Conservation (phyloP, 2,888 invertebrate genomes). For the Napeogenes inachia region DNA sequence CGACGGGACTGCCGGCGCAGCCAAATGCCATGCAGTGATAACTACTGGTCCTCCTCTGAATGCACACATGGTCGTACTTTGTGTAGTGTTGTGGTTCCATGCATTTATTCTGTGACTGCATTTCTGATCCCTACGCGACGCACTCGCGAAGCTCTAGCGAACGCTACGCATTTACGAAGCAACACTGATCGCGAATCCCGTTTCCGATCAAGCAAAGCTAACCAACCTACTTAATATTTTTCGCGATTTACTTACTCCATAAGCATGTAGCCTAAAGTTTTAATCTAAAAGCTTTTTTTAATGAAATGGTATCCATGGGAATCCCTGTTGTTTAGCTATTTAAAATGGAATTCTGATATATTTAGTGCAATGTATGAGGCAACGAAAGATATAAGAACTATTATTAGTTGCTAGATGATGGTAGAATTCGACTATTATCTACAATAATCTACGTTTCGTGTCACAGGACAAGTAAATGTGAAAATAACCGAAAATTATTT, state of each 20-base stretch:
- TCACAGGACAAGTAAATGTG: constrained; percentile 1
- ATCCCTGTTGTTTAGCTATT: constrained; percentile 31
- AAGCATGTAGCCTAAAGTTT: constrained; percentile 24
- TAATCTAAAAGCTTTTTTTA: constrained; percentile 51
- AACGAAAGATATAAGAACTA: constrained; percentile 48
- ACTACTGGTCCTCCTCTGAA: constrained; percentile 49
- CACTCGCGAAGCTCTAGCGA: constrained; percentile 60
- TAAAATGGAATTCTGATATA: constrained; percentile 36
- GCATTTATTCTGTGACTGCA: constrained; percentile 61
- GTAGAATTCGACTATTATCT: constrained; percentile 1
- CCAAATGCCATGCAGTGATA: constrained; percentile 58
- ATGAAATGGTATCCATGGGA: constrained; percentile 28
- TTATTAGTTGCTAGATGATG: constrained; percentile 34
- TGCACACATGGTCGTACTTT: constrained; percentile 44
- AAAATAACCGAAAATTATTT: background rate
- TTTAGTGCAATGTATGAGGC: constrained; percentile 59
- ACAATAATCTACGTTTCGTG: background rate
- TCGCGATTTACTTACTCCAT: constrained; percentile 14
- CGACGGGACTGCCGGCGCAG: constrained; percentile 30
- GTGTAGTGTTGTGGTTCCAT: constrained; percentile 39
- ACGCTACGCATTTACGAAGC: constrained; percentile 59
- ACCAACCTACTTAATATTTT: constrained; percentile 7
- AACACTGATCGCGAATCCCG: constrained; percentile 46
- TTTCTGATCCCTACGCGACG: constrained; percentile 52
- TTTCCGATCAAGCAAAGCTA: constrained; percentile 30